Evolutionary conservation across 2,888 invertebrate species (phyloP), one percentile per base, ranked within the genome.

Genomic region (Philonicus albiceps): DNA sequence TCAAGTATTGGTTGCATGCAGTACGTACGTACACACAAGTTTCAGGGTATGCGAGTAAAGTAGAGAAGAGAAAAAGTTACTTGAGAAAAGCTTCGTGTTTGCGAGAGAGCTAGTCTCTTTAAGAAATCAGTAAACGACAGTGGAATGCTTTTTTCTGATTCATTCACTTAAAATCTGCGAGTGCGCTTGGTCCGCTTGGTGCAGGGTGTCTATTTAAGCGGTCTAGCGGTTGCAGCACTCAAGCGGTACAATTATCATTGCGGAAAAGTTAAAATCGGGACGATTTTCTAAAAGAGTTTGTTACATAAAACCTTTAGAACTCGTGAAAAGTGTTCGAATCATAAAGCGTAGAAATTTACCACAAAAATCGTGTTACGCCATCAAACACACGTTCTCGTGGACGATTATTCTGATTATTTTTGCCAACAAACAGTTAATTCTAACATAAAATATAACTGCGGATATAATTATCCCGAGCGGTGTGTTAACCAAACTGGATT

Each of bases 111-210:
- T n/a, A n/a, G 13, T 8, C 22, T 19, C 64, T 22, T 2, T 6
- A 80, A 30, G 27, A 49, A 53, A 53, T 80, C 30, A 80, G 31
- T 30, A 83, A 31, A 55, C 64, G 64, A 27, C n/a, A 13, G 27
- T 5, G 34, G 43, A 83, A 55, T 34, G 81, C 81, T 83, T 83
- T 83, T 83, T 37, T 74, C 74, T 49, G 34, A 74, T 43, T 86
- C 74, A 86, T 86, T 86, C 86, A 80, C 81, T 86, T 81, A 73
- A 74, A 34, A 53, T 31, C 49, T 75, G 55, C 80, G 86, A 81
- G 73, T 74, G 81, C 74, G 86, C 53, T 74, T 30, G 74, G 86
- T 75, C 53, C 49, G 37, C 72, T 43, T 22, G 40, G 5, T 64
- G 55, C 64, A 22, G 37, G 34, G 64, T 19, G 64, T 64, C 80